phyloP scores from a whole-genome alignment of 2,113 vertebrate species.

The Andinoacara biseriatus region DNA sequence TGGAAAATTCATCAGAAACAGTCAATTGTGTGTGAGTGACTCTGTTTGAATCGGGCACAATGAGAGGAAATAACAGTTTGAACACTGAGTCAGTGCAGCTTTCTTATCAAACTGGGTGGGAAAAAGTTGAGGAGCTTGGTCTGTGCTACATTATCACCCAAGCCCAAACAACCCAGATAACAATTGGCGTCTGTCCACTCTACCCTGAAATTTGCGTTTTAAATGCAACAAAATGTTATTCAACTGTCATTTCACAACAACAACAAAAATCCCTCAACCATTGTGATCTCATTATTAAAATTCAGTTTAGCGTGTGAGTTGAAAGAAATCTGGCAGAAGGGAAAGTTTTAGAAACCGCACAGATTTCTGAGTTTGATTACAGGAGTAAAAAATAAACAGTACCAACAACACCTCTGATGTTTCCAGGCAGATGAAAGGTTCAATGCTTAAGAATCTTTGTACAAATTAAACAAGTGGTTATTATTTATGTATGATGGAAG shows the following conservation, averaged over 20 bases:
- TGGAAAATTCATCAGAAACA: conserved; percentile 52
- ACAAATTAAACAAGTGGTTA: neutral
- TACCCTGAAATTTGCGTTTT: neutral
- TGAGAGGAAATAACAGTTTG: conserved; percentile 64
- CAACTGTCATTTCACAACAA: neutral
- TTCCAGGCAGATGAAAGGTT: conserved; percentile 15
- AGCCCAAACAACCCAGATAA: neutral
- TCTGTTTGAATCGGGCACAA: conserved; percentile 48
- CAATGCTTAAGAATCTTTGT: neutral
- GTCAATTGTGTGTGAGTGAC: conserved; percentile 30
- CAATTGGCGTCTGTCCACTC: neutral
- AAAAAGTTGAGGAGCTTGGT: conserved; percentile 8
- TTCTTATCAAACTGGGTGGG: conserved; percentile 32
- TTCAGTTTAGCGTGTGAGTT: neutral
- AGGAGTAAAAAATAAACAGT: neutral
- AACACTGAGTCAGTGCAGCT: conserved; percentile 37
- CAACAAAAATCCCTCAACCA: neutral
- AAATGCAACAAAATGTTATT: neutral
- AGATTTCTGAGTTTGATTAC: neutral
- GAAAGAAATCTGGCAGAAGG: neutral
- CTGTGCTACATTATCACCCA: neutral
- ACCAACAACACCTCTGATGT: neutral
- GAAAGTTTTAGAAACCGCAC: neutral
- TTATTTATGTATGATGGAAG: neutral
- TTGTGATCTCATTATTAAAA: neutral